Evolutionary conservation across 2,888 invertebrate genomes (phyloP).

Genomic region (Sycophila texana): DNA sequence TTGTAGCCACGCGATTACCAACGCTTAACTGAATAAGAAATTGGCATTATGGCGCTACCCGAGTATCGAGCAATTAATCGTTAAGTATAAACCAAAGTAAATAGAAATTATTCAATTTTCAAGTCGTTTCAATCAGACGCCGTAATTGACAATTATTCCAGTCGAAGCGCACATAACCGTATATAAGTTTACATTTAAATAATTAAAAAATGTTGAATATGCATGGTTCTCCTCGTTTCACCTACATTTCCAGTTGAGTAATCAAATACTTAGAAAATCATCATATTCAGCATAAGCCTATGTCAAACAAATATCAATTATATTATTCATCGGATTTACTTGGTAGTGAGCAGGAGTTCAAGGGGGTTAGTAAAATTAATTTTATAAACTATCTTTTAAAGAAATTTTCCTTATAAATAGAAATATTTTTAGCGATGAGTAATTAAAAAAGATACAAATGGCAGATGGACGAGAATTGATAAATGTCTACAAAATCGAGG

Average conservation of each 20-base stretch:
- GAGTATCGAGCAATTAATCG: conserved; percentile 41
- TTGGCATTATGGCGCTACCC: conserved; percentile 25
- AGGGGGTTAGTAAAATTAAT: not conserved
- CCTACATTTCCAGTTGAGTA: conserved; percentile 5
- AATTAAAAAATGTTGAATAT: conserved; percentile 37
- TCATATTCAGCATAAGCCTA: not conserved
- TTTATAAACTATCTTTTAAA: not conserved
- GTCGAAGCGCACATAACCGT: conserved; percentile 16
- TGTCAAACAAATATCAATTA: no score
- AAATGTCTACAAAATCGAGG: no score
- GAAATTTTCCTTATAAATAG: not conserved
- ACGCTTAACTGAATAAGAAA: conserved; percentile 16
- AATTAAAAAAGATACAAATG: no score
- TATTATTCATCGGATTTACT: no score
- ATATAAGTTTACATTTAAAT: not conserved
- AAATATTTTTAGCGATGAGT: not conserved
- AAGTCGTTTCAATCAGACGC: conserved; percentile 42
- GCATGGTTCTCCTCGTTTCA: not conserved
- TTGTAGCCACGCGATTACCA: conserved; percentile 16
- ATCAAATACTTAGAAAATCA: not conserved
- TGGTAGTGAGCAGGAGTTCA: no score
- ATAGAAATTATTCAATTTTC: conserved; percentile 48
- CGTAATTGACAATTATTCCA: conserved; percentile 49
- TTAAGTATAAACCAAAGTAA: conserved; percentile 28
- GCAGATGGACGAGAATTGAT: no score